Percentiles rank a stretch among this genome's conserved stretches.
Evolutionary conservation across 2,888 invertebrate species (phyloP).

Genomic region (Polyommatus iphigenia): DNA sequence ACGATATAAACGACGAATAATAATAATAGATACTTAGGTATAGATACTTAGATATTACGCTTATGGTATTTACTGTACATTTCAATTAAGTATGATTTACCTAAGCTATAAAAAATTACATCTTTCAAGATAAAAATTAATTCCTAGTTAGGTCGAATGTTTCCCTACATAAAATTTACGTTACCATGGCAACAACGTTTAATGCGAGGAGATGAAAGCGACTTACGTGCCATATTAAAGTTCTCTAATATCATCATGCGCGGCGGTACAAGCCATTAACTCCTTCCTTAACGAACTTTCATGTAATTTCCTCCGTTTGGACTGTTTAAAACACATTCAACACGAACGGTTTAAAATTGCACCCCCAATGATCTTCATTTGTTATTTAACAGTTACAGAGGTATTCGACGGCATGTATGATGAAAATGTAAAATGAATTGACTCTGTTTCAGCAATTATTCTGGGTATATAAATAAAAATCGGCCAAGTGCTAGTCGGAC

Average conservation of each 20-base stretch:
- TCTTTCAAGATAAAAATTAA: not conserved
- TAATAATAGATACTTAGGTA: too few species aligned
- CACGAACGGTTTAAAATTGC: slow-evolving; percentile 1
- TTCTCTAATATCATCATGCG: slow-evolving; percentile 16
- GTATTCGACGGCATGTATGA: not conserved
- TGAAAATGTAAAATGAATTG: not conserved
- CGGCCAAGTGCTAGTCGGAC: too few species aligned
- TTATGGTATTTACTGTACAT: too few species aligned
- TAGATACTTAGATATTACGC: too few species aligned
- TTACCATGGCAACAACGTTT: not conserved
- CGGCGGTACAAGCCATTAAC: not conserved
- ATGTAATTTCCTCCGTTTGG: slow-evolving; percentile 5
- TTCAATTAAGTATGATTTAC: too few species aligned
- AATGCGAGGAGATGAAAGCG: not conserved
- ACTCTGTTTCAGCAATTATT: not conserved
- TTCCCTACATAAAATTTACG: not conserved
- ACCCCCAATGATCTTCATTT: not conserved
- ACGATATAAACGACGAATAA: too few species aligned
- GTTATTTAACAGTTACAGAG: not conserved
- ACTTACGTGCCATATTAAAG: slow-evolving; percentile 16
- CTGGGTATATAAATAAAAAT: not conserved
- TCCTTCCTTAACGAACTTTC: slow-evolving; percentile 6
- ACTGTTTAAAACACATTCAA: slow-evolving; percentile 13
- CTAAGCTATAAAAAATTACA: too few species aligned
- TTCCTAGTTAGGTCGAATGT: too few species aligned